These are phyloP conservation scores for Xanthorhoe designata DNA, from an alignment of 2,888 invertebrate genomes.

Conservation along the genomic window DNA sequence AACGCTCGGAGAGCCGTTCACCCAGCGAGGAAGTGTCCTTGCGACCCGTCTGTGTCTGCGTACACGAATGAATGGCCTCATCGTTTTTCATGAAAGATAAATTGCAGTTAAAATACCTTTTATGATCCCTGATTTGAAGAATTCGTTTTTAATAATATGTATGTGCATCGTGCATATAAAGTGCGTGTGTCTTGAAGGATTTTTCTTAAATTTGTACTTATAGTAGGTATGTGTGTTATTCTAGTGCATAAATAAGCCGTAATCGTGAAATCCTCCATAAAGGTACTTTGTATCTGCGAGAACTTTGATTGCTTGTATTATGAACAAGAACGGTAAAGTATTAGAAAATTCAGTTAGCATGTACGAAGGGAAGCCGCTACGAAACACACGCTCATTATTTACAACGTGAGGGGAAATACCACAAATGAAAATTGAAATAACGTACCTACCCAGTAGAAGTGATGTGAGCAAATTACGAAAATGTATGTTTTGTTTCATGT, in stretches of 20 bases:
- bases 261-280: too few species aligned
- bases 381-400: slow-evolving; percentile 19
- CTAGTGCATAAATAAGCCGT: too few species aligned
- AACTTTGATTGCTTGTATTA: neutral
- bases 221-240: too few species aligned
- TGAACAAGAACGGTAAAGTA: neutral
- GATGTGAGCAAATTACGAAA: slow-evolving; percentile 60
- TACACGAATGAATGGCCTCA: neutral
- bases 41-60: slow-evolving; percentile 16
- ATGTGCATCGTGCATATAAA: too few species aligned
- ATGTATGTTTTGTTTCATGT: slow-evolving; percentile 59
- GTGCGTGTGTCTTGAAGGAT: too few species aligned
- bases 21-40: slow-evolving; percentile 18
- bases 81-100: neutral
- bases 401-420: slow-evolving; percentile 28
- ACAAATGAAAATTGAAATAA: slow-evolving; percentile 60
- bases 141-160: too few species aligned
- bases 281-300: neutral
- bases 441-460: slow-evolving; percentile 47
- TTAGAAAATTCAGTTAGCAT: slow-evolving; percentile 3
- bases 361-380: slow-evolving; percentile 3
- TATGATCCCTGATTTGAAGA: neutral
- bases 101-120: neutral
- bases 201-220: too few species aligned
- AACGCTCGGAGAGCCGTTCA: slow-evolving; percentile 10